Conservation (phyloP, 2,113 vertebrate species). For the Abramis brama region DNA sequence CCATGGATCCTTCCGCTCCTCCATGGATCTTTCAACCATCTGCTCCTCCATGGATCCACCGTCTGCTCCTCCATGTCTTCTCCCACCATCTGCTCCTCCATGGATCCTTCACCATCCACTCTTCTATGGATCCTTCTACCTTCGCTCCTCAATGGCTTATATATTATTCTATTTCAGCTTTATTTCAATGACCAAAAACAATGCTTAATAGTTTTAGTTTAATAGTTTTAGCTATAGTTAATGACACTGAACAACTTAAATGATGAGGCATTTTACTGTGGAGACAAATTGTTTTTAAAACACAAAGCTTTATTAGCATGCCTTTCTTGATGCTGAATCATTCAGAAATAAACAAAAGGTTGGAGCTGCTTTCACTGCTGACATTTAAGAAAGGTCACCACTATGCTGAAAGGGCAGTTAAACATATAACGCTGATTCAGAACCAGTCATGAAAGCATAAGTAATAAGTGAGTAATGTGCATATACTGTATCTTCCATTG, state of each 20-base stretch:
- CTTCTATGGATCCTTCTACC: too few species aligned
- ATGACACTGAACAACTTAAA: background rate
- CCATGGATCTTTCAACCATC: too few species aligned
- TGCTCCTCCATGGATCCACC: too few species aligned
- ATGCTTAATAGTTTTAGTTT: background rate
- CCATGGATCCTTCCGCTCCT: too few species aligned
- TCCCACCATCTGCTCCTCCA: too few species aligned
- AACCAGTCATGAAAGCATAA: background rate
- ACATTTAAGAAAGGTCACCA: slow-evolving; percentile 30
- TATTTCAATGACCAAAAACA: background rate
- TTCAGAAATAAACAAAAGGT: slow-evolving; percentile 12
- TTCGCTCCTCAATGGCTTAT: too few species aligned
- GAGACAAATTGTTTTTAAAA: background rate
- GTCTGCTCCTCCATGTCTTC: too few species aligned
- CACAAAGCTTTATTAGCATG: background rate
- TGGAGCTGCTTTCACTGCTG: background rate
- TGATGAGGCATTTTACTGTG: background rate
- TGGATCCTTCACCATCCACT: too few species aligned
- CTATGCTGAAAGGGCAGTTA: slow-evolving; percentile 9
- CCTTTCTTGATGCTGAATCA: background rate
- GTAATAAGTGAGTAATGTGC: too few species aligned
- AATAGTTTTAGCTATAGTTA: background rate
- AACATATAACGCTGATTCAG: slow-evolving; percentile 6
- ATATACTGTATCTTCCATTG: too few species aligned
- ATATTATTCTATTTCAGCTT: background rate